phyloP scores from a whole-genome alignment of 1,140 invertebrate species.

The Formica exsecta region DNA sequence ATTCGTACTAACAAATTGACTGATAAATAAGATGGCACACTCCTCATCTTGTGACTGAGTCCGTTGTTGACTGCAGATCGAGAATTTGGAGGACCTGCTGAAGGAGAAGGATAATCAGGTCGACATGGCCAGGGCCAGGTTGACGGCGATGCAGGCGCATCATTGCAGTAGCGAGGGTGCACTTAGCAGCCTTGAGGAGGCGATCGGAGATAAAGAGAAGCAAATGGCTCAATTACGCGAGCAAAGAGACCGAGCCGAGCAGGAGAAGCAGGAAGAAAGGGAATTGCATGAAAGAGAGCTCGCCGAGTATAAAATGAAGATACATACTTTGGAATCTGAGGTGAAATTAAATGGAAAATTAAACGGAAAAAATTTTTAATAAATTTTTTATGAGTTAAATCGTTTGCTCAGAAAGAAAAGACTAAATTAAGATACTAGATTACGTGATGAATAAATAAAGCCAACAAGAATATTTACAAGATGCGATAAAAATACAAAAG shows the following conservation, averaged over 20 bases:
- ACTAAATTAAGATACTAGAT: not conserved
- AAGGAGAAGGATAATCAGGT: conserved; percentile 99
- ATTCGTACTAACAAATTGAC: not conserved
- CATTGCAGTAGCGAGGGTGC: conserved; percentile 97
- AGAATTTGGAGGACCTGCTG: conserved; percentile 98
- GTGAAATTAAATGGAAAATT: conserved; percentile 77
- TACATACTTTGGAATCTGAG: conserved; percentile 95
- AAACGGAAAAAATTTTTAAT: not conserved
- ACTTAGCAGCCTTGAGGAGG: conserved; percentile 96
- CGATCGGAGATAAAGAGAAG: conserved; percentile 98
- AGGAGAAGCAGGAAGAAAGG: conserved; percentile 97
- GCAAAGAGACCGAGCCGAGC: conserved; percentile 97
- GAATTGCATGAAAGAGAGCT: conserved; percentile 97
- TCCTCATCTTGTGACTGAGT: not conserved
- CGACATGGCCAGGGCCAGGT: conserved; percentile 95
- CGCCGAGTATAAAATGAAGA: conserved; percentile 97
- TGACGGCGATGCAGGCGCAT: conserved; percentile 96
- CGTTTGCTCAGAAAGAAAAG: not conserved
- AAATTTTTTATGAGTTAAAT: not conserved
- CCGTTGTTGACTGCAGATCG: conserved; percentile 90
- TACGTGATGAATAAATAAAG: not conserved
- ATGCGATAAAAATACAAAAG: not conserved
- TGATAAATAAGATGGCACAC: not conserved
- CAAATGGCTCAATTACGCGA: conserved; percentile 97
- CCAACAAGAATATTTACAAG: not conserved